Evolutionary conservation across 1,140 invertebrate species (phyloP).

Genomic region (Drosophila kepulauana): DNA sequence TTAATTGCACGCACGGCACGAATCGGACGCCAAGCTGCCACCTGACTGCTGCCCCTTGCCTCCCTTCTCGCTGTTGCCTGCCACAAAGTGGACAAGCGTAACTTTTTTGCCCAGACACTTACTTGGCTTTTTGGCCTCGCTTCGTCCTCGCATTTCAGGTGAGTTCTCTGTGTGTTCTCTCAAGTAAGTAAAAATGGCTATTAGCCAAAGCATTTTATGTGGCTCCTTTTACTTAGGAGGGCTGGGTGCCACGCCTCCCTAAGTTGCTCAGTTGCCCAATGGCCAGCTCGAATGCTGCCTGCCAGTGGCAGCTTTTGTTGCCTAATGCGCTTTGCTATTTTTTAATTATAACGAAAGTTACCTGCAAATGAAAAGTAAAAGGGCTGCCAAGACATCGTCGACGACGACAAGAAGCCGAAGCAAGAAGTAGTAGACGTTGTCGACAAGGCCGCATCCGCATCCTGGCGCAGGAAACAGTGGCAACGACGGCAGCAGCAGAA

Average conservation of each 20-base stretch:
- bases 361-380: conserved; percentile 82
- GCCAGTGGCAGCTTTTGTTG: conserved; percentile 62
- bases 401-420: conserved; percentile 20
- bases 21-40: conserved; percentile 38
- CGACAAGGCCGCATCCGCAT: conserved; percentile 33
- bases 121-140: conserved; percentile 78
- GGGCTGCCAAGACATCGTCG: conserved; percentile 73
- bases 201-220: conserved; percentile 82
- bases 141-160: conserved; percentile 27
- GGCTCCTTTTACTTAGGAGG: conserved; percentile 68
- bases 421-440: conserved; percentile 1
- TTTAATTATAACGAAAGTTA: conserved; percentile 82
- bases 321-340: conserved; percentile 83
- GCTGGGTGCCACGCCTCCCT: conserved; percentile 4
- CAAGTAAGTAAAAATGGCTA: conserved; percentile 83
- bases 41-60: conserved; percentile 4
- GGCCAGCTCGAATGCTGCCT: not conserved
- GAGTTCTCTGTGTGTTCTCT: conserved; percentile 27
- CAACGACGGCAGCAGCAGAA: conserved; percentile 26
- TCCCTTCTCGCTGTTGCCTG: not conserved
- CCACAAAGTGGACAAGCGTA: conserved; percentile 64
- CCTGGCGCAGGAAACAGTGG: conserved; percentile 54
- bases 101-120: conserved; percentile 63
- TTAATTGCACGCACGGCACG: conserved; percentile 81
- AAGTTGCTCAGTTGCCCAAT: not conserved